Evolutionary conservation across 2,113 vertebrate genomes (phyloP), one percentile per base, ranked within the genome.

Genomic region (Ciconia maguari): DNA sequence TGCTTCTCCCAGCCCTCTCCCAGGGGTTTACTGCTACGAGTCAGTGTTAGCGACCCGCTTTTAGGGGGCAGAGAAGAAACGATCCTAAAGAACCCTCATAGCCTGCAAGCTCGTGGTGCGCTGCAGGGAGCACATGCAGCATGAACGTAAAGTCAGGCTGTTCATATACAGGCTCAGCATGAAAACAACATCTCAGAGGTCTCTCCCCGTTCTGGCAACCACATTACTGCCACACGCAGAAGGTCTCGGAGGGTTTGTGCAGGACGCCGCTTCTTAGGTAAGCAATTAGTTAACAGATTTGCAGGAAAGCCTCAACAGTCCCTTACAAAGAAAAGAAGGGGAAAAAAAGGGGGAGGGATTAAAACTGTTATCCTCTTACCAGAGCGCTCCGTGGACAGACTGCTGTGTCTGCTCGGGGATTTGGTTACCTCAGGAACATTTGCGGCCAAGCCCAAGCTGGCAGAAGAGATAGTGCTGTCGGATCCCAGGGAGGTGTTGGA

Each of bases 401-500:
- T 99, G 98, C 99, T 99, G 96, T 98, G 98, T 84, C 99, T 98
- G 98, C 98, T 93, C 12, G 99, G 94, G 80, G 99, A 42, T 93
- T 98, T 98, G 70, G 98, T 97, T 4, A 97, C 97, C 92, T 99
- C 98, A 0, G 98, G 98, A 19, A 98, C 98, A 9, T 97, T 97
- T 1, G 98, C 94, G 0, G 98, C 98, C 30, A 99, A 98, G 36
- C 98, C 98, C 14, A 99, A 98, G 86, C 99, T 98, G 14, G 99
- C 98, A 0, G 99, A 99, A 8, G 99, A 99, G 95, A 99, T 93
- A 81, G 99, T 99, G 98, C 99, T 99, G 98, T 99, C 99, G 0
- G 99, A 99, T 17, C 99, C 99, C 92, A 99, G 97, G 0, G 99
- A 99, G 1, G 99, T 99, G 97, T 97, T 99, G 94, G 99, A 99